Evolutionary conservation across 2,113 vertebrate genomes (phyloP).

Genomic region (Hyla sarda): DNA sequence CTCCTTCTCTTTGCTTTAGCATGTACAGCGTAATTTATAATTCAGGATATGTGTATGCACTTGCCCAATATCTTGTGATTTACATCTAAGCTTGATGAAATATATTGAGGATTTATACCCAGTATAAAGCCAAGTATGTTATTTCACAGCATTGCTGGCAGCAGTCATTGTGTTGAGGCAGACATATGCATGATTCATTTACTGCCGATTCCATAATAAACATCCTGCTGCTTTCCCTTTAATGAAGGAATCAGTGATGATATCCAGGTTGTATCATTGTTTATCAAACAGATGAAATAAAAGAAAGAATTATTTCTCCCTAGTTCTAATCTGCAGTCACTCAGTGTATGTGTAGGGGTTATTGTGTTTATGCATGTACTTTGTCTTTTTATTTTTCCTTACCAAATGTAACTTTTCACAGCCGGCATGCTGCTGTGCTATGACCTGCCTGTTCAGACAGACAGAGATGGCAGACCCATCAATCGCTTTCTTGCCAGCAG

Average conservation of each 20-base stretch:
- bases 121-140: background rate
- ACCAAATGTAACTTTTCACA: constrained; percentile 60
- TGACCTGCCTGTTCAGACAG: constrained; percentile 85
- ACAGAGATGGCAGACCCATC: constrained; percentile 86
- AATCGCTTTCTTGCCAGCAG: constrained; percentile 84
- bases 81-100: background rate
- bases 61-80: background rate
- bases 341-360: background rate
- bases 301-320: background rate
- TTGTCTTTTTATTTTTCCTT: background rate
- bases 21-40: background rate
- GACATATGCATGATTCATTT: no score
- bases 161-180: constrained; percentile 10
- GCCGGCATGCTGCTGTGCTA: constrained; percentile 90
- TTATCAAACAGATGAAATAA: background rate
- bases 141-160: background rate
- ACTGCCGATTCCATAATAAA: no score
- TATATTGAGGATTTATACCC: constrained; percentile 3
- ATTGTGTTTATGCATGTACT: background rate
- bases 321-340: background rate
- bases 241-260: background rate
- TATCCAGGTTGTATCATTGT: background rate
- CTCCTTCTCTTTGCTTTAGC: background rate
- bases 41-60: background rate
- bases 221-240: background rate